A percentile compares a stretch with the other conserved stretches of the same genome.
These are phyloP conservation scores for Harmothoe impar DNA, from an alignment of 2,888 invertebrate species.

Conservation along the genomic window DNA sequence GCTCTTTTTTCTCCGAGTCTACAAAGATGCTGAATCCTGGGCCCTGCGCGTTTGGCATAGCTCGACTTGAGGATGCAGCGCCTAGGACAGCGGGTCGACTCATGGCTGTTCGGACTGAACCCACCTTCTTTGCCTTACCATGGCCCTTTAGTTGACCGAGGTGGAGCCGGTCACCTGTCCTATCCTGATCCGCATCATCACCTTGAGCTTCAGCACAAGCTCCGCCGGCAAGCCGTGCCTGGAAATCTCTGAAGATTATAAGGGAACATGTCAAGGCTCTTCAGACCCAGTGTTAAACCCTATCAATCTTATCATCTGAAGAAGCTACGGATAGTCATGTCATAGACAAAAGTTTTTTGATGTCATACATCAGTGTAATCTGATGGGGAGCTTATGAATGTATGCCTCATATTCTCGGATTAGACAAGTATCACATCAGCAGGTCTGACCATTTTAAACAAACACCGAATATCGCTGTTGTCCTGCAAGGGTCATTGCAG, in stretches of 20 bases:
- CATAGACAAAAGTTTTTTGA: too few species aligned
- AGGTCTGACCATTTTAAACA: too few species aligned
- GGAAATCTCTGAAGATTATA: slow-evolving; percentile 87
- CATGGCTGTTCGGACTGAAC: background rate
- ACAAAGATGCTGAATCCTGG: slow-evolving; percentile 8
- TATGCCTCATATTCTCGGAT: too few species aligned
- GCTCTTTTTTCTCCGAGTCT: background rate
- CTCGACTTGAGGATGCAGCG: background rate
- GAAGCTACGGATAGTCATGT: too few species aligned
- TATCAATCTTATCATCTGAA: too few species aligned
- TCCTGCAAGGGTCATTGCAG: too few species aligned
- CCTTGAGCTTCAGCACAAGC: slow-evolving; percentile 81
- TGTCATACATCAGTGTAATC: too few species aligned
- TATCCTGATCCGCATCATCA: slow-evolving; percentile 84
- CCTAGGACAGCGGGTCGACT: background rate
- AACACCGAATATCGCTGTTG: too few species aligned
- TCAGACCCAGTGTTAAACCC: too few species aligned
- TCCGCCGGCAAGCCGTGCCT: slow-evolving; percentile 88
- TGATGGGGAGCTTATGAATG: too few species aligned
- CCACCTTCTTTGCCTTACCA: slow-evolving; percentile 83
- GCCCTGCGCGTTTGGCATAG: background rate
- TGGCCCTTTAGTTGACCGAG: slow-evolving; percentile 90
- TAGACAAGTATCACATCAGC: too few species aligned
- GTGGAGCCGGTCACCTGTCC: slow-evolving; percentile 89
- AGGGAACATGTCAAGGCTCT: background rate